Base-by-base conservation (phyloP, 2,888 invertebrate genomes). In the Drosophila atripex region DNA sequence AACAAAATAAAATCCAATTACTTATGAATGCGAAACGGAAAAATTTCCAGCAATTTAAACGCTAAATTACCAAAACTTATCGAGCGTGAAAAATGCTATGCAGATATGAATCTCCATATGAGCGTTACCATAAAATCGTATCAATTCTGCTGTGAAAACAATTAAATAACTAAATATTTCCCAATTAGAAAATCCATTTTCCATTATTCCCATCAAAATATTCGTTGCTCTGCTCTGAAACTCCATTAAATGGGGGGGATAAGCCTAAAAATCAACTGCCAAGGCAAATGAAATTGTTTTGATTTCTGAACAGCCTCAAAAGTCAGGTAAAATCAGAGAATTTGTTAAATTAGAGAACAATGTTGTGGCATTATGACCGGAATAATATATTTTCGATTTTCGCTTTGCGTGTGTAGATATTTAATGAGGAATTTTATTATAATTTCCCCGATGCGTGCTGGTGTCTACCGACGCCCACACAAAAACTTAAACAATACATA, bases 321-420 rank as follows among this genome's bases (percentile, higher is more conserved):
- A 23, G 51, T 49, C 41, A 32, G 28, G 30, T 53, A 3, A 21
- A 59, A 52, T 30, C 35, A 46, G 56, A 41, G 16, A 51, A 32
- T 58, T 49, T 54, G 49, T 61, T 46, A 45, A 68, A 63, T 61
- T 43, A 45, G 43, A 65, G 56, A 64, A 49, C 28, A 49, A 73
- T 58, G 79, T 63, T 53, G 50, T 46, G 51, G 75, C 45, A 58
- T 57, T 47, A 68, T 39, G 39, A 61, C 61, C 47, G 61, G 28
- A 46, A 38, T 35, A 6, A 49, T 38, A 46, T 69, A 54, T 35
- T 23, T 47, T 71, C 41, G 21, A 38, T 54, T 71, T 50, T 66
- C 69, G 52, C 57, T 60, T 80, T 73, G 85, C 82, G 66, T 71
- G 66, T 70, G 47, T 70, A 85, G 45, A 75, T 58, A 49, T 64